Conservation (phyloP, 2,888 invertebrate species). For the Rotaria socialis region DNA sequence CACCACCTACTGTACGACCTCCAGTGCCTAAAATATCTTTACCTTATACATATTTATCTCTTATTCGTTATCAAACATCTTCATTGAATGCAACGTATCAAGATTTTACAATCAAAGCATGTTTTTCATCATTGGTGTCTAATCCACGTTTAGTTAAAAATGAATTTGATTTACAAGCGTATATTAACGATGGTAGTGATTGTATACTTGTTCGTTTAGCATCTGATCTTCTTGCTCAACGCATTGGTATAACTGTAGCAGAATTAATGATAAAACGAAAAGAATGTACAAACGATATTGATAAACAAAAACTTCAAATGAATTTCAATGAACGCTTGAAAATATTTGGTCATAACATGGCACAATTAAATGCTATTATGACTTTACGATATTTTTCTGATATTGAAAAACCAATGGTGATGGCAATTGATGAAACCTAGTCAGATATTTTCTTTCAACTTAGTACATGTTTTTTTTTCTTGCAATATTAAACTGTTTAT, state of each 20-base stretch:
- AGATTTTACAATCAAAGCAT: background rate
- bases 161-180: background rate
- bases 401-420: background rate
- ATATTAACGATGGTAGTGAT: conserved; percentile 20
- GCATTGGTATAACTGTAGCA: background rate
- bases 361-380: background rate
- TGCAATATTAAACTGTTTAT: background rate
- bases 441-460: background rate
- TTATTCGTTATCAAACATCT: background rate
- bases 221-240: background rate
- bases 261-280: background rate
- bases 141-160: background rate
- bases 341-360: background rate
- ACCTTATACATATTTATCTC: conserved; percentile 32
- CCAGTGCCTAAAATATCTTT: background rate
- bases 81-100: background rate
- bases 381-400: background rate
- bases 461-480: background rate
- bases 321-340: background rate
- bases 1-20: background rate
- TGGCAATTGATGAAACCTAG: background rate
- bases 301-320: background rate
- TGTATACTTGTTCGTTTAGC: background rate
- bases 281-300: background rate
- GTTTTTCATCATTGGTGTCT: background rate